A percentile compares a stretch with the other conserved stretches of the same genome.
Evolutionary conservation across 2,888 invertebrate species (phyloP).

Genomic region (Tetramorium bicarinatum): DNA sequence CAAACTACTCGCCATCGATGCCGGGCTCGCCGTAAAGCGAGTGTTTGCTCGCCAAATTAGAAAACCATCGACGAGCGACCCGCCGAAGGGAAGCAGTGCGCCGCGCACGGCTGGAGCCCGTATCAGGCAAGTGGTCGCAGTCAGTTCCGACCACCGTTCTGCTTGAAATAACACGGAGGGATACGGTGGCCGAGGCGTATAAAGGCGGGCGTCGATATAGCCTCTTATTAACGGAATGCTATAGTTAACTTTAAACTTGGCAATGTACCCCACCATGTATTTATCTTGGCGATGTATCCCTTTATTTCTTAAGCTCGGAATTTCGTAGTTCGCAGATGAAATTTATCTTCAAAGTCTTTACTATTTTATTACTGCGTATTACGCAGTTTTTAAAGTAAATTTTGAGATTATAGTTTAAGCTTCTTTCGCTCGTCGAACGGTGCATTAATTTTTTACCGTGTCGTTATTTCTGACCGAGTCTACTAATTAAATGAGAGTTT

Average conservation of each 20-base stretch:
- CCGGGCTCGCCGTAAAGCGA: slow-evolving; percentile 69
- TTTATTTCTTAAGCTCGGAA: neutral
- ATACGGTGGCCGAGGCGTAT: slow-evolving; percentile 17
- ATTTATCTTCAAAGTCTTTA: neutral
- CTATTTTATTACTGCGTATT: neutral
- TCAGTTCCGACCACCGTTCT: slow-evolving; percentile 48
- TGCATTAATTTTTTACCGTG: neutral
- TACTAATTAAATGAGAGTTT: neutral
- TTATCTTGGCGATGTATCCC: slow-evolving; percentile 8
- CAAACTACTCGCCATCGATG: slow-evolving; percentile 71
- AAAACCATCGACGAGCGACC: slow-evolving; percentile 85
- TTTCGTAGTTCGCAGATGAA: neutral
- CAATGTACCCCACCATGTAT: neutral
- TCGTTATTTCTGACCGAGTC: neutral
- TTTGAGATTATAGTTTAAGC: neutral
- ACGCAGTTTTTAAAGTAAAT: neutral
- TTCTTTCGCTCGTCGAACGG: neutral
- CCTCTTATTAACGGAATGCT: slow-evolving; percentile 32
- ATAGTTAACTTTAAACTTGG: slow-evolving; percentile 17
- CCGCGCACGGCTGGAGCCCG: slow-evolving; percentile 57
- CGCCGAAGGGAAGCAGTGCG: slow-evolving; percentile 70
- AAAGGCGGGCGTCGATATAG: slow-evolving; percentile 2
- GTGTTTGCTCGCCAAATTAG: slow-evolving; percentile 85
- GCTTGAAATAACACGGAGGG: slow-evolving; percentile 53
- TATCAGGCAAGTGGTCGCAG: slow-evolving; percentile 63